Percentiles rank a stretch among this genome's conserved stretches.
Conservation (phyloP, 2,888 invertebrate species). For the Caenorhabditis doughertyi region DNA sequence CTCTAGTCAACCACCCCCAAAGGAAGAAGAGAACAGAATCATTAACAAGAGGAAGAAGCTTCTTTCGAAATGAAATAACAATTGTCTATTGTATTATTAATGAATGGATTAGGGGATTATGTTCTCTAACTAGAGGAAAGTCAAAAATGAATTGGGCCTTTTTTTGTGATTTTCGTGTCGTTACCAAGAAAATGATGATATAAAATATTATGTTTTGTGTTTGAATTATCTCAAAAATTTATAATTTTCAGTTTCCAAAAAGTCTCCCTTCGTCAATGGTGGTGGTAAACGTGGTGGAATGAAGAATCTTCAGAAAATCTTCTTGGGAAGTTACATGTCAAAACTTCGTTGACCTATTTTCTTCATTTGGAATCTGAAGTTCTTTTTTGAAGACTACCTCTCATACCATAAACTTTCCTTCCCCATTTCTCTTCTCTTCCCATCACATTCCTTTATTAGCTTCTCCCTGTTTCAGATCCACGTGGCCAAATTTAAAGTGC, state of each 20-base stretch:
- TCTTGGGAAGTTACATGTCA: constrained; percentile 57
- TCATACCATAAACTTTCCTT: constrained; percentile 28
- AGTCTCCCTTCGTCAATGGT: constrained; percentile 42
- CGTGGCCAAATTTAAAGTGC: constrained; percentile 33
- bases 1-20: constrained; percentile 21
- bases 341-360: constrained; percentile 61
- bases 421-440: constrained; percentile 16
- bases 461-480: neutral
- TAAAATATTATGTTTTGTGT: neutral
- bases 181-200: neutral
- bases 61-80: neutral
- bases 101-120: constrained; percentile 17
- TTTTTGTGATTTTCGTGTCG: neutral
- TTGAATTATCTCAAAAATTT: neutral
- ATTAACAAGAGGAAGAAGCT: constrained; percentile 5
- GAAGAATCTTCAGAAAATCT: constrained; percentile 58
- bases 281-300: constrained; percentile 59
- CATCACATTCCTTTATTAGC: constrained; percentile 9
- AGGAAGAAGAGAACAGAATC: neutral
- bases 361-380: neutral
- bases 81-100: constrained; percentile 21
- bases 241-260: constrained; percentile 47
- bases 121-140: no score
- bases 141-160: neutral
- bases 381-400: constrained; percentile 19